Evolutionary conservation across 2,113 vertebrate genomes (phyloP), one percentile per base, ranked within the genome.

Genomic region (Mobula birostris): DNA sequence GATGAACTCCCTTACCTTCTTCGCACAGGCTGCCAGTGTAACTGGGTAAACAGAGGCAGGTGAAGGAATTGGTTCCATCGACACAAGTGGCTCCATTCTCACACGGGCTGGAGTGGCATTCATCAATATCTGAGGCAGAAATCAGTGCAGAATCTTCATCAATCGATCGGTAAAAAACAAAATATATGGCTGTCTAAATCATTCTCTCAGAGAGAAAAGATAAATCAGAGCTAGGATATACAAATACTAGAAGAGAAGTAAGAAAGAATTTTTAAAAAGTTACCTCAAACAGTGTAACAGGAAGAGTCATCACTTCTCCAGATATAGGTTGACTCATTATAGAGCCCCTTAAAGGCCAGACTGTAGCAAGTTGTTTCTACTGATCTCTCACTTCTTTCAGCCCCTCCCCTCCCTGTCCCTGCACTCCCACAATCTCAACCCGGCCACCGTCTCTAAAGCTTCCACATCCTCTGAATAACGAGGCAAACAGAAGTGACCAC

Each of bases 31-130:
- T 98, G 95, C 98, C 99, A 0, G 97, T 97, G 0, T 99, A 99
- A 96, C 99, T 99, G 95, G 98, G 98, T 95, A 99, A 96, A 95
- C 99, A 99, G 95, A 99, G 97, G 96, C 99, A 99, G 94, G 98
- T 95, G 58, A 98, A 99, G 93, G 98, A 97, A 68, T 98, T 98
- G 95, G 98, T 97, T 95, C 99, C 98, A 0, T 99, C 99, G 0
- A 99, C 98, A 96, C 99, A 99, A 94, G 99, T 99, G 94, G 98
- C 98, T 6, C 98, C 98, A 0, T 99, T 99, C 96, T 98, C 98
- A 95, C 99, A 99, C 56, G 97, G 97, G 94, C 96, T 96, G 72
- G 97, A 97, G 79, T 96, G 19, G 63, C 97, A 97, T 63, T 97
- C 97, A 0, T 97, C 97, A 0, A 97, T 96, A 94, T 97, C 97